phyloP scores from a whole-genome alignment of 2,888 invertebrate species.

The Drosophila rubida region DNA sequence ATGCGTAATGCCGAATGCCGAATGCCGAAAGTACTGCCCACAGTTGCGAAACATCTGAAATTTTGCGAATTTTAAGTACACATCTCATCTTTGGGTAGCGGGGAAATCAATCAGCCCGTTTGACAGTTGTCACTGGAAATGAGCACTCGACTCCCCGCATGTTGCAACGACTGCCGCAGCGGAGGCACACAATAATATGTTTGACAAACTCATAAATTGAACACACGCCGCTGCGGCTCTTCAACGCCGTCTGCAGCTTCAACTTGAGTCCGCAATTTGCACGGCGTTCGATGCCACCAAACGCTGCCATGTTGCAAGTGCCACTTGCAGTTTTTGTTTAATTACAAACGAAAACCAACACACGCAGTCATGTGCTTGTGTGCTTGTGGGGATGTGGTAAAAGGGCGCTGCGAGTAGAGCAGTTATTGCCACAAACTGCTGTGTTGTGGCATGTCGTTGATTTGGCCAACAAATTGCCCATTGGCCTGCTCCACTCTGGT shows the following conservation, averaged over 20 bases:
- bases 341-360: slow-evolving; percentile 18
- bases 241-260: slow-evolving; percentile 8
- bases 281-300: slow-evolving; percentile 15
- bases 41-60: not conserved
- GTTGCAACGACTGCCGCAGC: slow-evolving; percentile 31
- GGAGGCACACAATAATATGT: slow-evolving; percentile 1
- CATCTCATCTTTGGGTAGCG: slow-evolving; percentile 16
- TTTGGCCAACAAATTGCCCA: slow-evolving; percentile 34
- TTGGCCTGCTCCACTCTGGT: not conserved
- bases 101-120: slow-evolving; percentile 33
- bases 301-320: slow-evolving; percentile 31
- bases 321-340: slow-evolving; percentile 23
- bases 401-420: slow-evolving; percentile 3
- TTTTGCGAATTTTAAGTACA: slow-evolving; percentile 48
- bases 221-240: slow-evolving; percentile 6
- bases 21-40: slow-evolving; percentile 13
- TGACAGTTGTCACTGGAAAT: slow-evolving; percentile 23
- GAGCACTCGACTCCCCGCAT: slow-evolving; percentile 6
- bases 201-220: slow-evolving; percentile 42
- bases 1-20: slow-evolving; percentile 22
- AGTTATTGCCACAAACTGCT: slow-evolving; percentile 15
- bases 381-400: not conserved
- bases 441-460: slow-evolving; percentile 15
- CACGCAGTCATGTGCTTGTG: not conserved
- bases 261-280: slow-evolving; percentile 7